phyloP scores from a whole-genome alignment of 2,113 vertebrate genomes.

The Menidia beryllina region DNA sequence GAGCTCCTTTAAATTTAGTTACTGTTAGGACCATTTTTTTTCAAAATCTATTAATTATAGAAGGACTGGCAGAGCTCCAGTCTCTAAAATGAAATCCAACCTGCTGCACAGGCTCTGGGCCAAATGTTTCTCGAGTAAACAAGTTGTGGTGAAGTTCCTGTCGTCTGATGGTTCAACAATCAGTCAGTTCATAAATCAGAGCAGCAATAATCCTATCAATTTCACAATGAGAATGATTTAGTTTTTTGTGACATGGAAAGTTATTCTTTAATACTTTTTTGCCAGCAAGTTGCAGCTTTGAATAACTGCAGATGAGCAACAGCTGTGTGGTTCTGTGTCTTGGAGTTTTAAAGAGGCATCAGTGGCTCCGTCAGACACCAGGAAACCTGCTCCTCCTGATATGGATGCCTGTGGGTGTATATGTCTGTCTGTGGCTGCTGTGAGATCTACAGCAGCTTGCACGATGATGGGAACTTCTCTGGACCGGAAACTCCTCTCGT shows the following conservation, averaged over 20 bases:
- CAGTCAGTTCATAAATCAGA: not conserved
- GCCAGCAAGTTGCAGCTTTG: too few species aligned
- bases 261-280: not conserved
- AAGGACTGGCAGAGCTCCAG: not conserved
- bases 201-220: not conserved
- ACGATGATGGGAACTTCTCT: conserved; percentile 38
- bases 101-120: not conserved
- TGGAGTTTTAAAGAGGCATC: conserved; percentile 10
- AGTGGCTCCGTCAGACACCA: conserved; percentile 20
- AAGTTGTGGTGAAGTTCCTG: too few species aligned
- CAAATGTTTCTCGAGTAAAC: not conserved
- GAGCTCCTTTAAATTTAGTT: too few species aligned
- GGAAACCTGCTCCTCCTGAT: conserved; percentile 45
- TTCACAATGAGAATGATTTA: not conserved
- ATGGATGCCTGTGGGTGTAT: conserved; percentile 24
- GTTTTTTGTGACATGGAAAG: not conserved
- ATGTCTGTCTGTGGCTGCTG: too few species aligned
- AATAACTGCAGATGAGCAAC: too few species aligned
- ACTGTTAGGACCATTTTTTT: not conserved
- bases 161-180: not conserved
- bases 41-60: not conserved
- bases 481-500: conserved; percentile 39
- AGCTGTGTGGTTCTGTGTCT: too few species aligned
- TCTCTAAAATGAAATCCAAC: not conserved
- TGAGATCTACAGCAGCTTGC: conserved; percentile 7